phyloP scores from a whole-genome alignment of 2,888 invertebrate genomes.

The Patella ulyssiponensis region DNA sequence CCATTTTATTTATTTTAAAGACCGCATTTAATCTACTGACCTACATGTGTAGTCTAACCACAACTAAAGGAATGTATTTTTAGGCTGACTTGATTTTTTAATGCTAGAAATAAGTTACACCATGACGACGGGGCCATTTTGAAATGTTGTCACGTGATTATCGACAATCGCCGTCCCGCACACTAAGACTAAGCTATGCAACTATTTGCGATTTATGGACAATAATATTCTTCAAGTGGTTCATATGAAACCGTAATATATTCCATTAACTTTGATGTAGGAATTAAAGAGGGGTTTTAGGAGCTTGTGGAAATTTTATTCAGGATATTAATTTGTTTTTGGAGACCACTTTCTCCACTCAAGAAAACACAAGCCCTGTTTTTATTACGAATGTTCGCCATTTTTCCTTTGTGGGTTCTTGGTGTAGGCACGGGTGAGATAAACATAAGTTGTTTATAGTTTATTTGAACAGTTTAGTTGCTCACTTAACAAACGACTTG shows the following conservation, averaged over 20 bases:
- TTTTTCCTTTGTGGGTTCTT: not conserved
- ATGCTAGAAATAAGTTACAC: too few species aligned
- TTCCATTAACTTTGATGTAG: constrained; percentile 1
- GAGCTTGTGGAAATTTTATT: constrained; percentile 10
- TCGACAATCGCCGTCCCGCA: not conserved
- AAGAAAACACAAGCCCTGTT: constrained; percentile 9
- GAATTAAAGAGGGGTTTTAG: not conserved
- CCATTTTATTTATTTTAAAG: too few species aligned
- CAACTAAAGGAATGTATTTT: too few species aligned
- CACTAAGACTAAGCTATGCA: not conserved
- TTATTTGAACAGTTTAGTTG: constrained; percentile 5
- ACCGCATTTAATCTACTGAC: too few species aligned
- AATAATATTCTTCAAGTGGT: constrained; percentile 12
- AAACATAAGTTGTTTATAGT: constrained; percentile 7
- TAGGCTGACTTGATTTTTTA: too few species aligned
- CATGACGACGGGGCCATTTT: too few species aligned
- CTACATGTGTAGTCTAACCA: too few species aligned
- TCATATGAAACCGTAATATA: constrained; percentile 9
- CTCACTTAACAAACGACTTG: constrained; percentile 3
- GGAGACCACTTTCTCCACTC: constrained; percentile 10
- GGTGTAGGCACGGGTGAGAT: not conserved
- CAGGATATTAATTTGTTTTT: constrained; percentile 8
- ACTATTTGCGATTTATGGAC: not conserved
- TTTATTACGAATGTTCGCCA: constrained; percentile 5
- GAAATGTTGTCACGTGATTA: not conserved